phyloP scores from a whole-genome alignment of 2,888 invertebrate genomes.

The Amphimallon solstitiale region DNA sequence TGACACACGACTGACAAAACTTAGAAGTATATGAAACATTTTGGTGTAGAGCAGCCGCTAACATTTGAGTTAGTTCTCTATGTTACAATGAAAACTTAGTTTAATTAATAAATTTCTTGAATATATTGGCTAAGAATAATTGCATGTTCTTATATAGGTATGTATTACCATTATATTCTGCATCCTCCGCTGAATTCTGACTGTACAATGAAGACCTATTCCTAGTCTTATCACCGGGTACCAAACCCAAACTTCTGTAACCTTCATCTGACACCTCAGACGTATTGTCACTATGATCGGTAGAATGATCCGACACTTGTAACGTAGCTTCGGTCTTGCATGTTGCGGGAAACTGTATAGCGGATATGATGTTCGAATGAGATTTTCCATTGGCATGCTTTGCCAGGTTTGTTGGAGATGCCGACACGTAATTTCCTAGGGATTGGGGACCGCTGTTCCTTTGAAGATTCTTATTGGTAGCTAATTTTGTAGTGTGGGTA shows the following conservation, averaged over 20 bases:
- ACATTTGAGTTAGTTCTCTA: no score
- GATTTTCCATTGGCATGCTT: constrained; percentile 20
- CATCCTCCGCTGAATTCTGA: constrained; percentile 78
- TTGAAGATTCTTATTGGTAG: constrained; percentile 48
- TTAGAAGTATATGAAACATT: no score
- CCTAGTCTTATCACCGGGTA: constrained; percentile 65
- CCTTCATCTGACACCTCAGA: constrained; percentile 89
- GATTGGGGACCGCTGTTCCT: constrained; percentile 43
- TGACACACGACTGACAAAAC: no score
- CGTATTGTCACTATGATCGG: constrained; percentile 78
- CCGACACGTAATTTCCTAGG: constrained; percentile 38
- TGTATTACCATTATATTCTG: constrained; percentile 77
- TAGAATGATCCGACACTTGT: constrained; percentile 52
- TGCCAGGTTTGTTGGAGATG: constrained; percentile 33
- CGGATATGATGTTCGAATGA: constrained; percentile 54
- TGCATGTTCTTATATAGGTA: no score
- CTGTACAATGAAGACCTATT: constrained; percentile 76
- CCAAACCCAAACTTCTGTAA: constrained; percentile 81
- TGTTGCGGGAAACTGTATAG: constrained; percentile 62
- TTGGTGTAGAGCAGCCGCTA: no score
- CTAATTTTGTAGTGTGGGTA: constrained; percentile 56
- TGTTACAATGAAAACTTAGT: no score
- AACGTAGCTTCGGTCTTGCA: constrained; percentile 63
- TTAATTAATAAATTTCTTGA: no score
- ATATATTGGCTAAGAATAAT: no score